Percentiles rank a stretch among this genome's conserved stretches.
Evolutionary conservation across 2,797 vertebrate species (phyloP).

Genomic region (Anas bernieri): DNA sequence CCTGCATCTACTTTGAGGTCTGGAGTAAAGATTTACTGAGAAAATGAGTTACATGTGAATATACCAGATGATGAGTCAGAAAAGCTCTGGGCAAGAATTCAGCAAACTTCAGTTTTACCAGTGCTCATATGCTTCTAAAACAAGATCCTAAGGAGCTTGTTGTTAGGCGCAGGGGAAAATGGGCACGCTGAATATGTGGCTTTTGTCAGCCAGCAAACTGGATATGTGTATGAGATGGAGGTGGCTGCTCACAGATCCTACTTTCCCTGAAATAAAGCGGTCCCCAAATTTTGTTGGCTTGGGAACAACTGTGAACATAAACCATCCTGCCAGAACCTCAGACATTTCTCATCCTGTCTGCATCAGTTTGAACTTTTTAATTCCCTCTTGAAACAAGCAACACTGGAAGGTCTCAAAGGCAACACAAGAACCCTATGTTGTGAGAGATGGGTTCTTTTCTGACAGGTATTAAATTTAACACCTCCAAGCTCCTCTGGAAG

Average conservation of each 20-base stretch:
- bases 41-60: slow-evolving; percentile 46
- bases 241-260: slow-evolving; percentile 1
- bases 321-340: slow-evolving; percentile 7
- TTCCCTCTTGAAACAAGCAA: slow-evolving; percentile 19
- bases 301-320: slow-evolving; percentile 13
- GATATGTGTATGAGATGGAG: background rate
- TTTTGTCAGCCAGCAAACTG: slow-evolving; percentile 35
- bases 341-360: slow-evolving; percentile 29
- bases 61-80: slow-evolving; percentile 56
- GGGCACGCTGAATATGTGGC: background rate
- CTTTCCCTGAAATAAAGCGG: background rate
- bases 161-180: background rate
- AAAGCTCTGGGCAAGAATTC: slow-evolving; percentile 52
- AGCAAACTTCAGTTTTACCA: slow-evolving; percentile 40
- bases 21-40: slow-evolving; percentile 45
- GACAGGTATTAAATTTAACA: slow-evolving; percentile 31
- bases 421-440: background rate
- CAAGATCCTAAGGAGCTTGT: slow-evolving; percentile 9
- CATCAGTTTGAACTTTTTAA: background rate
- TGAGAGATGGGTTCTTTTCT: slow-evolving; percentile 37
- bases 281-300: background rate
- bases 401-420: background rate
- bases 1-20: slow-evolving; percentile 1
- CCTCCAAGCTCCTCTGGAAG: background rate
- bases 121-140: slow-evolving; percentile 33